Evolutionary conservation across 30 jellyfish, hydroid and myxozoan species (phyloP).

Genomic region (Catostylus mosaicus): DNA sequence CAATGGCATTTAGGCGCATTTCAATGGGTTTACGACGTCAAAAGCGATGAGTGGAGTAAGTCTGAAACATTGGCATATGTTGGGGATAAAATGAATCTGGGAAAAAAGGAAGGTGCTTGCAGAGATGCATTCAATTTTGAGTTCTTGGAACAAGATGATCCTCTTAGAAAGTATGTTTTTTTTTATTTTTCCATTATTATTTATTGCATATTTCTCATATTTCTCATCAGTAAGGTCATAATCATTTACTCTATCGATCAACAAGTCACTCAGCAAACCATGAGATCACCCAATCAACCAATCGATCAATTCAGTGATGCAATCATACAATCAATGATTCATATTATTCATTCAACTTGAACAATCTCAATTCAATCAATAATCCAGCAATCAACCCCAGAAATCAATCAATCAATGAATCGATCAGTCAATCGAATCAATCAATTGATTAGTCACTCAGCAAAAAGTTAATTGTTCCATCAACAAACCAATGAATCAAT

Average conservation of each 20-base stretch:
- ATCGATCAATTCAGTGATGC: no score
- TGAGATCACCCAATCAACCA: no score
- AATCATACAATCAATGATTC: no score
- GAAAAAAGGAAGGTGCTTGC: constrained; percentile 46
- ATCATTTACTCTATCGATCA: no score
- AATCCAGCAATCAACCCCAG: not conserved
- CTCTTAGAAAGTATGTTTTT: constrained; percentile 34
- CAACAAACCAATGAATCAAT: not conserved
- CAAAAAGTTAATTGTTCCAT: not conserved
- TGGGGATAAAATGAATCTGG: constrained; percentile 58
- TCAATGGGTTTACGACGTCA: constrained; percentile 47
- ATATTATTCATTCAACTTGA: no score
- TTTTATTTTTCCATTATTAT: no score
- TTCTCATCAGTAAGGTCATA: no score
- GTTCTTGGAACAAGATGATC: constrained; percentile 53
- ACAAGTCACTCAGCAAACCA: no score
- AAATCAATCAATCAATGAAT: not conserved
- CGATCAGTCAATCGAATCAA: no score
- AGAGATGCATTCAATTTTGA: constrained; percentile 57
- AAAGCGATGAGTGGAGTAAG: constrained; percentile 31
- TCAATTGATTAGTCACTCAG: not conserved
- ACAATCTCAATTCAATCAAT: not conserved
- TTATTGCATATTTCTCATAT: no score
- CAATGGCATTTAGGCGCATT: constrained; percentile 39
- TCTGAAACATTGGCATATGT: constrained; percentile 56